Percentiles rank a stretch among this genome's conserved stretches.
Evolutionary conservation across 2,888 invertebrate genomes (phyloP).

Genomic region (Heteropelma amictum): DNA sequence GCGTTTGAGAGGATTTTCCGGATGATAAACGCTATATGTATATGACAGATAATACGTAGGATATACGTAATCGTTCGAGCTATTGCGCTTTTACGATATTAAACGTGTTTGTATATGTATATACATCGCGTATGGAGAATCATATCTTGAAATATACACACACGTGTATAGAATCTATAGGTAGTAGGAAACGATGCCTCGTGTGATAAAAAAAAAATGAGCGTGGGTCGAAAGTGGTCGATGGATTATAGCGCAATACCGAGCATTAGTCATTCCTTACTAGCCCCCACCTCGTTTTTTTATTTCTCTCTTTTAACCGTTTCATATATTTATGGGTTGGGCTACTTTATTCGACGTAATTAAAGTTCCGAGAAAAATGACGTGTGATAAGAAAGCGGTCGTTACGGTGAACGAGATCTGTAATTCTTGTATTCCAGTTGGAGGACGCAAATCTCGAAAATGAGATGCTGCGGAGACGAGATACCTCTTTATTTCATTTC

Average conservation of each 20-base stretch:
- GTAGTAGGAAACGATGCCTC: conserved; percentile 35
- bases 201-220: conserved; percentile 66
- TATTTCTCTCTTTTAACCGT: conserved; percentile 62
- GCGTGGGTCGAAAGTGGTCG: conserved; percentile 72
- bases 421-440: neutral
- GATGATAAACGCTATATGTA: neutral
- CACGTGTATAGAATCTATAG: conserved; percentile 14
- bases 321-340: conserved; percentile 73
- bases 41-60: conserved; percentile 25
- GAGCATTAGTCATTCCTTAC: conserved; percentile 69
- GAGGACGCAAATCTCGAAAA: neutral
- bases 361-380: conserved; percentile 72
- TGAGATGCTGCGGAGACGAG: neutral
- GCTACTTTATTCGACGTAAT: conserved; percentile 72
- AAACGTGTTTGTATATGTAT: neutral
- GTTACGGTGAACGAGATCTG: neutral
- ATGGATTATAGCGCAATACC: conserved; percentile 69
- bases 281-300: conserved; percentile 60
- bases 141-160: conserved; percentile 17
- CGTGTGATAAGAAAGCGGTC: conserved; percentile 70
- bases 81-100: conserved; percentile 10
- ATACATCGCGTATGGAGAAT: conserved; percentile 16
- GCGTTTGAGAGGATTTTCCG: conserved; percentile 15
- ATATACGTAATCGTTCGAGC: conserved; percentile 6
- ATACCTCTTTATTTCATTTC: too few relatives aligned